These are phyloP conservation scores for Passer domesticus DNA, from an alignment of 2,113 vertebrate genomes.

Conservation along the genomic window DNA sequence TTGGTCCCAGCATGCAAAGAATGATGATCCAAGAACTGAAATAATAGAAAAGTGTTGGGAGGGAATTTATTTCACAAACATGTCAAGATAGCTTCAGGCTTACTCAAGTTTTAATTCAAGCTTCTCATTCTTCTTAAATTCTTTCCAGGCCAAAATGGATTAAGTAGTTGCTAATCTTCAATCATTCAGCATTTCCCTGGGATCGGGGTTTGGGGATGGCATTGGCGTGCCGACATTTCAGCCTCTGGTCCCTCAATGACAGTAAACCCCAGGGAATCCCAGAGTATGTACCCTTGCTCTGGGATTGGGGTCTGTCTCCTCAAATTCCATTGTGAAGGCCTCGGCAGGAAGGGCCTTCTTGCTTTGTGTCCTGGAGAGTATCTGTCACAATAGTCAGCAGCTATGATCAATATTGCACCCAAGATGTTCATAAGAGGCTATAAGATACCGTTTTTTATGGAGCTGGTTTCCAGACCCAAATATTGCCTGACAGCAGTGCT, in stretches of 20 bases:
- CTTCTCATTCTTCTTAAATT: conserved; percentile 60
- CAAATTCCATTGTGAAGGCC: neutral
- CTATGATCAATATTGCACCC: neutral
- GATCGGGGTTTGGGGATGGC: neutral
- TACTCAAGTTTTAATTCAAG: conserved; percentile 37
- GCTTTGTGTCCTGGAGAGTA: neutral
- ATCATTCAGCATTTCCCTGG: conserved; percentile 37
- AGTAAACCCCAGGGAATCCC: neutral
- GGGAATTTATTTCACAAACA: conserved; percentile 53
- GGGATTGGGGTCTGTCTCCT: neutral
- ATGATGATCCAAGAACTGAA: conserved; percentile 60
- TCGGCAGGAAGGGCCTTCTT: neutral
- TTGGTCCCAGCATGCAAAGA: conserved; percentile 61
- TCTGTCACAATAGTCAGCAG: neutral
- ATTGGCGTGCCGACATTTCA: neutral
- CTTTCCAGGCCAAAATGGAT: conserved; percentile 59
- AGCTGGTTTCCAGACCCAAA: neutral
- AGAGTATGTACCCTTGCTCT: neutral
- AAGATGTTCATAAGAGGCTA: neutral
- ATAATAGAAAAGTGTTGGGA: conserved; percentile 51
- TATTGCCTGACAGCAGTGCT: neutral
- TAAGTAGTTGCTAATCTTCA: conserved; percentile 59
- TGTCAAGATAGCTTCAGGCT: conserved; percentile 51
- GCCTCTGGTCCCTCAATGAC: neutral
- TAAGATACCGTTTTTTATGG: neutral